Base-by-base conservation (phyloP, 2,888 invertebrate species). In the Ophion slaviceki region DNA sequence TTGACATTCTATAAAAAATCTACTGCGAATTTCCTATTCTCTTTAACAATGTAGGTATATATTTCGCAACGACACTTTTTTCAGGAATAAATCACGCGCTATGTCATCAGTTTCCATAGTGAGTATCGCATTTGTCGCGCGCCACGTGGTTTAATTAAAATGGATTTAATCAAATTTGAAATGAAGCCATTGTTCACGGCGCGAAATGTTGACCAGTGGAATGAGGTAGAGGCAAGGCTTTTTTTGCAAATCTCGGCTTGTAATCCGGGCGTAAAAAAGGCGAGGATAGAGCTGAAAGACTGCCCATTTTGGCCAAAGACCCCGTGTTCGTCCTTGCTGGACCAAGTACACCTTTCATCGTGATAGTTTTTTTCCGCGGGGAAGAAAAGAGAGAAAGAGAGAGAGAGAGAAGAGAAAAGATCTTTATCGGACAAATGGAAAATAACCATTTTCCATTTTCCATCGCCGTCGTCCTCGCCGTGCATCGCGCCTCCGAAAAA, bases 381-480 rank as follows among this genome's bases (percentile, higher is more conserved):
- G 10, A 40, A 10, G 61, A 24, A 36, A 40, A 74, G 40, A 61
- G 61, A 62, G 32, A 59, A 20, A 74, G 45, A 76, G 47, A 76
- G 45, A 76, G 47, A 76, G 32, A 66, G 32, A 45, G 47, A 47
- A n/a, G 17, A 17, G 57, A 24, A 72, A 47, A 72, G 85, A 86
- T 86, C 68, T 62, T 80, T 86, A 86, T 86, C 85, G 80, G 82
- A 83, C 82, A 86, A 86, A 86, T 86, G 82, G 85, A 86, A 86
- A 86, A 86, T 86, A 86, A 86, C 85, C 82, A 68, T 85, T 85
- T 82, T 59, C 74, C 40, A 64, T 85, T 85, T 82, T 59, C 74
- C 40, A 64, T 79, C 45, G 64, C 72, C 67, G 71, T 66, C 67
- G 67, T 59, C 62, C 47, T 66, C 67, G 78, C 1, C 78, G 61